These are phyloP conservation scores for Micromussa lordhowensis DNA, from an alignment of 92 coral and sea anemone genomes.

Conservation along the genomic window DNA sequence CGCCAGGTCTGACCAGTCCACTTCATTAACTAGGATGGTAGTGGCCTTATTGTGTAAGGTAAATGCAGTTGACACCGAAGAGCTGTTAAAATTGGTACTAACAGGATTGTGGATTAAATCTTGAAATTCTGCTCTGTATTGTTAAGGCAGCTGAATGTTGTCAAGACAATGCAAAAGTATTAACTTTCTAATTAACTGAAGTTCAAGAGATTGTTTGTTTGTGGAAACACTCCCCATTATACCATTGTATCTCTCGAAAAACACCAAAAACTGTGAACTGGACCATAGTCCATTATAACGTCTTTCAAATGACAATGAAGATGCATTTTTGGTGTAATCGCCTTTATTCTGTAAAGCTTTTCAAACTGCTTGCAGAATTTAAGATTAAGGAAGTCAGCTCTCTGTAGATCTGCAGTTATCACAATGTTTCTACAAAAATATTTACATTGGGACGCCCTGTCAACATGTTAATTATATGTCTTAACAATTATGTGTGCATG, in stretches of 20 bases:
- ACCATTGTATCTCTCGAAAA: constrained; percentile 59
- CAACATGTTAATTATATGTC: no score
- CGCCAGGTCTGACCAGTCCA: no score
- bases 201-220: no score
- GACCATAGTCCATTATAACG: constrained; percentile 66
- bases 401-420: constrained; percentile 24
- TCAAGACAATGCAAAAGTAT: constrained; percentile 68
- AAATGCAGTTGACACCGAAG: not conserved
- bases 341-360: constrained; percentile 53
- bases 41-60: no score
- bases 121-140: no score
- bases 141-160: not conserved
- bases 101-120: no score
- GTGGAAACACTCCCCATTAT: no score
- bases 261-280: constrained; percentile 64
- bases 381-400: constrained; percentile 51
- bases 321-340: constrained; percentile 73
- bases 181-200: no score
- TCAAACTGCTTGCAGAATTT: constrained; percentile 67
- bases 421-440: constrained; percentile 44
- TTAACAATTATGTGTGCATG: no score
- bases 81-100: constrained; percentile 37
- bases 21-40: no score
- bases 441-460: no score
- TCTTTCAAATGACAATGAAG: constrained; percentile 67